Percentiles rank a stretch among this genome's conserved stretches.
Evolutionary conservation across 2,888 invertebrate species (phyloP).

Genomic region (Lasioglossum morio): DNA sequence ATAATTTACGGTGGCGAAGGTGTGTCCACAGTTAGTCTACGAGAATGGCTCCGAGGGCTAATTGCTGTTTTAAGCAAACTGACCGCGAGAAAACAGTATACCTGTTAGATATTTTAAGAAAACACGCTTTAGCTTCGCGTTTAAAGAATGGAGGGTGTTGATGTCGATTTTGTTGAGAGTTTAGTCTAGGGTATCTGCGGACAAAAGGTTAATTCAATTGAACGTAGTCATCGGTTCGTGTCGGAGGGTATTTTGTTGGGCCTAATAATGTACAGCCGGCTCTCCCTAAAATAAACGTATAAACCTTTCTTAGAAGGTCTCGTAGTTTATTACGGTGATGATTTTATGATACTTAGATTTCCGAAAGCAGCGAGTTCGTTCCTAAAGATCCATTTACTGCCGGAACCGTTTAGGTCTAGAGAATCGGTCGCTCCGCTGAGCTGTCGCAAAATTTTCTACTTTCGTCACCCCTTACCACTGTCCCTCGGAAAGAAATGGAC

Average conservation of each 20-base stretch:
- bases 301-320: constrained; percentile 62
- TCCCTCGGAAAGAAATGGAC: constrained; percentile 31
- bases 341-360: constrained; percentile 62
- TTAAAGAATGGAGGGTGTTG: neutral
- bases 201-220: neutral
- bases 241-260: neutral
- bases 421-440: neutral
- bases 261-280: neutral
- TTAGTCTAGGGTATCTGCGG: neutral
- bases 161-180: neutral
- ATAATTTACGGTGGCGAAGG: too few species aligned
- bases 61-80: neutral
- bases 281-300: constrained; percentile 21
- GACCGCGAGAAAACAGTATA: neutral
- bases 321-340: constrained; percentile 72
- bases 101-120: neutral
- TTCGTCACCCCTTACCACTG: constrained; percentile 9
- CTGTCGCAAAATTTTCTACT: neutral
- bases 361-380: constrained; percentile 19
- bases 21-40: too few species aligned
- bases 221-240: neutral
- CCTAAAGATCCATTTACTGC: neutral
- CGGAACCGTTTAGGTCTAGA: neutral
- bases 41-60: too few species aligned
- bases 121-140: neutral